Conservation (phyloP, 2,888 invertebrate genomes). For the Lacanobia wlatinum region DNA sequence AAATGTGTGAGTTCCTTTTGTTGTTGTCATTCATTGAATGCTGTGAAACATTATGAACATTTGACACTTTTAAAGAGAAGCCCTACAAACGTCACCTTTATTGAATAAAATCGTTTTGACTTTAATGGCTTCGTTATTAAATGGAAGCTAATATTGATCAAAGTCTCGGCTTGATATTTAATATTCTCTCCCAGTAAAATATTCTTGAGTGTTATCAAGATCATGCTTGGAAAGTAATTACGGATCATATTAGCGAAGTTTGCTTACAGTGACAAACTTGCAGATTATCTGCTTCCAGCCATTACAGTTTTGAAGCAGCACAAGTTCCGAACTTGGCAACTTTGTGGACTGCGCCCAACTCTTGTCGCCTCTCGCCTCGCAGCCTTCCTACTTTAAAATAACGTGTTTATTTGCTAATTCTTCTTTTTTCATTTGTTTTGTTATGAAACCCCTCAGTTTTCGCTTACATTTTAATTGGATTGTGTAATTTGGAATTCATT, state of each 20-base stretch:
- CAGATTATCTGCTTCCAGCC: conserved; percentile 83
- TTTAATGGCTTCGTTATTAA: conserved; percentile 19
- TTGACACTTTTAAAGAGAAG: background rate
- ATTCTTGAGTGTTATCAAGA: conserved; percentile 65
- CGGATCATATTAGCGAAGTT: conserved; percentile 80
- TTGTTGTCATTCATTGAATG: conserved; percentile 12
- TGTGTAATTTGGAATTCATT: conserved; percentile 43
- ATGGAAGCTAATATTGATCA: conserved; percentile 36
- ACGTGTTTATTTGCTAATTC: conserved; percentile 74
- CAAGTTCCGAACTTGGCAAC: conserved; percentile 79
- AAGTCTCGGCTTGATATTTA: conserved; percentile 41
- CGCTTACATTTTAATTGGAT: conserved; percentile 45
- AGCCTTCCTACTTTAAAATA: conserved; percentile 73
- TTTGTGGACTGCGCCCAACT: conserved; percentile 78
- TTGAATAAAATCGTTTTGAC: conserved; percentile 5
- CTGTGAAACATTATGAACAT: background rate
- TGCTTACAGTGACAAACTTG: conserved; percentile 81
- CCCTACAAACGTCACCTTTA: conserved; percentile 8
- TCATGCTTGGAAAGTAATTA: conserved; percentile 78
- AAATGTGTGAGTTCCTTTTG: conserved; percentile 8
- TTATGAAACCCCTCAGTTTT: conserved; percentile 20
- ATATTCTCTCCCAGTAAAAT: conserved; percentile 51
- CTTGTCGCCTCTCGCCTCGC: conserved; percentile 68
- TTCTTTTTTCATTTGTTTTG: conserved; percentile 57
- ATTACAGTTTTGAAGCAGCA: conserved; percentile 82